These are phyloP conservation scores for Equus quagga DNA, from an alignment of 2,113 vertebrate species.

Conservation along the genomic window DNA sequence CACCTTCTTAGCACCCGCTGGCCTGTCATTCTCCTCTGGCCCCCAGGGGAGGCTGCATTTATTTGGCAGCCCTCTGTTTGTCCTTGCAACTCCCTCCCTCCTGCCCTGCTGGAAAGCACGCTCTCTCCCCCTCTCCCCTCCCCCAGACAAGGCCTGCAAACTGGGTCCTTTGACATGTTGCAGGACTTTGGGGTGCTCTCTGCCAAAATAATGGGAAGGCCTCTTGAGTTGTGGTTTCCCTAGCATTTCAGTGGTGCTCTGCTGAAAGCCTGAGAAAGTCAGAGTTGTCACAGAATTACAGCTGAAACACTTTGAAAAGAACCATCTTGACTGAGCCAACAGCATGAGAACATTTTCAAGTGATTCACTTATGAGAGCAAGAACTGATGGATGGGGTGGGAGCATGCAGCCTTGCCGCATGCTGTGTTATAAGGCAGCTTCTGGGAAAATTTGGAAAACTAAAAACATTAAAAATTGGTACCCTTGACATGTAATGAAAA, in stretches of 20 bases:
- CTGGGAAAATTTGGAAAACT: not conserved
- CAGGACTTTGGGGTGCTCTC: not conserved
- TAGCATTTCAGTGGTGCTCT: not conserved
- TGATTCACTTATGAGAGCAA: not conserved
- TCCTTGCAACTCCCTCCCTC: not conserved
- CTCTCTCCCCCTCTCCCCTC: fast-evolving
- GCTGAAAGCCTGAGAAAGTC: not conserved
- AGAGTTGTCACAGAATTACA: not conserved
- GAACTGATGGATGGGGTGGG: fast-evolving
- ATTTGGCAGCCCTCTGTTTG: not conserved
- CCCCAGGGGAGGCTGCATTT: fast-evolving
- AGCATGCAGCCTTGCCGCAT: fast-evolving
- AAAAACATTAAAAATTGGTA: not conserved
- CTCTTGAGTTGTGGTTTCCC: not conserved
- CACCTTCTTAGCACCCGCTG: fast-evolving
- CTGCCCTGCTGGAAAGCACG: not conserved
- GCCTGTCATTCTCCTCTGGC: not conserved
- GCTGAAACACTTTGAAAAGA: not conserved
- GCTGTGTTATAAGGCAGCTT: not conserved
- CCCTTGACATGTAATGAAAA: not conserved
- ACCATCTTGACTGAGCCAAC: not conserved
- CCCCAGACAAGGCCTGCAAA: not conserved
- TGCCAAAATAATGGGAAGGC: not conserved
- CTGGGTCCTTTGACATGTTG: not conserved
- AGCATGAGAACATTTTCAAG: not conserved